Evolutionary conservation across 2,888 invertebrate species (phyloP).

Genomic region (Sesia apiformis): DNA sequence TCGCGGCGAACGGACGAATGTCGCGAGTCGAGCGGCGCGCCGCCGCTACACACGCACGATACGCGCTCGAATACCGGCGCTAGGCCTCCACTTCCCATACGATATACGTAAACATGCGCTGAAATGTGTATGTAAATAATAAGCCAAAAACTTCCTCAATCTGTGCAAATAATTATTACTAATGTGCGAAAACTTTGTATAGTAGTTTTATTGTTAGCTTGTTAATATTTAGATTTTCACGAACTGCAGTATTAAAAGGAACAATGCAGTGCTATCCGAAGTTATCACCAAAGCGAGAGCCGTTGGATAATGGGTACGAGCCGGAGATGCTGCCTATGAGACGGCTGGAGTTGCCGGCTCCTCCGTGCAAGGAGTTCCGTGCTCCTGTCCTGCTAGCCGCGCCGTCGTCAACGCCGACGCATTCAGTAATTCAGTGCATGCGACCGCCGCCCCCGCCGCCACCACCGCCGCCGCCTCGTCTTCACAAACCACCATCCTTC

Average conservation of each 20-base stretch:
- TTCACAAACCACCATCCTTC: conserved; percentile 70
- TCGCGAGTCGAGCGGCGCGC: conserved; percentile 57
- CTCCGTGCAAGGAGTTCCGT: conserved; percentile 65
- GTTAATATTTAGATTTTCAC: conserved; percentile 2
- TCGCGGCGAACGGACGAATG: conserved; percentile 71
- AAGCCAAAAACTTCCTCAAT: conserved; percentile 32
- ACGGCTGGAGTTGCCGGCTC: conserved; percentile 62
- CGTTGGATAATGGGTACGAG: conserved; percentile 49
- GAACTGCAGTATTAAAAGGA: conserved; percentile 21
- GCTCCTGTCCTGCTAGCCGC: conserved; percentile 57
- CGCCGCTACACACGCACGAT: conserved; percentile 32
- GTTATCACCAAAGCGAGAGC: conserved; percentile 60
- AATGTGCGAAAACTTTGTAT: conserved; percentile 24
- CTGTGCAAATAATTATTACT: conserved; percentile 13
- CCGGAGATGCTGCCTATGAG: conserved; percentile 45
- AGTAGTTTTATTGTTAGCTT: conserved; percentile 14
- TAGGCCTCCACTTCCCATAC: conserved; percentile 34
- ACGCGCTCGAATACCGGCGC: conserved; percentile 33
- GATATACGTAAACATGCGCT: conserved; percentile 28
- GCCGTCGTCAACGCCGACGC: conserved; percentile 38
- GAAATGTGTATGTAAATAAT: conserved; percentile 31
- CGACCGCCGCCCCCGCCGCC: conserved; percentile 67
- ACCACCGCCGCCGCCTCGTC: conserved; percentile 66
- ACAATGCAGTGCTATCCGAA: conserved; percentile 67
- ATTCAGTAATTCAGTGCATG: conserved; percentile 70